phyloP scores from a whole-genome alignment of 2,888 invertebrate genomes.

The Glaucopsyche alexis region DNA sequence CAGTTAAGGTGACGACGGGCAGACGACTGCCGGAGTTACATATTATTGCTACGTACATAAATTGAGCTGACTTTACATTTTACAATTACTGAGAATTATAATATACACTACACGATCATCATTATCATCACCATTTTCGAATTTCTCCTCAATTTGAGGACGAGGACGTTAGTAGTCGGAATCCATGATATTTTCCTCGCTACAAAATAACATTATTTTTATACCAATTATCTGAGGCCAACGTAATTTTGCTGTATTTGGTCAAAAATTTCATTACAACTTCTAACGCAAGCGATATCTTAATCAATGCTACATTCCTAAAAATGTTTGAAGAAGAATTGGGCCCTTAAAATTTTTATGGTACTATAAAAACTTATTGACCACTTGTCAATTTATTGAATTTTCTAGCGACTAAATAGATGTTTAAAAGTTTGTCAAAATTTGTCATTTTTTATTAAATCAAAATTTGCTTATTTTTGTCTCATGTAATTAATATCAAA shows the following conservation, averaged over 20 bases:
- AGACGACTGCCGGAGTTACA: too few species aligned
- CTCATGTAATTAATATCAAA: neutral
- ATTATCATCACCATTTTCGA: too few species aligned
- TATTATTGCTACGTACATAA: too few species aligned
- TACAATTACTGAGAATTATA: too few species aligned
- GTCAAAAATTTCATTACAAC: slow-evolving; percentile 26
- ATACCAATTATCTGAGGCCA: neutral
- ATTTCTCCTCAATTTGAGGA: too few species aligned
- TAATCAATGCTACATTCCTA: slow-evolving; percentile 27
- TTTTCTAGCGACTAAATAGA: neutral
- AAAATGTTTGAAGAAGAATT: slow-evolving; percentile 7
- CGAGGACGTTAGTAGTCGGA: too few species aligned
- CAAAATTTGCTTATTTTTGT: neutral
- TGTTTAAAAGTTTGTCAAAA: neutral
- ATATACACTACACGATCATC: neutral
- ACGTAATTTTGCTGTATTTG: slow-evolving; percentile 7
- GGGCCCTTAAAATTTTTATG: neutral
- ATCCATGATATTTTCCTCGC: neutral
- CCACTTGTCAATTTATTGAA: neutral
- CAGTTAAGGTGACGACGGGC: too few species aligned
- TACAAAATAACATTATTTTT: neutral
- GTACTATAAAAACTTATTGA: neutral
- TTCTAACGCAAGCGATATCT: slow-evolving; percentile 21
- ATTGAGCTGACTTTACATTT: too few species aligned
- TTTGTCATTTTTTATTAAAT: neutral